These are phyloP conservation scores for Urophycis tenuis DNA, from an alignment of 2,797 vertebrate genomes.

Conservation along the genomic window DNA sequence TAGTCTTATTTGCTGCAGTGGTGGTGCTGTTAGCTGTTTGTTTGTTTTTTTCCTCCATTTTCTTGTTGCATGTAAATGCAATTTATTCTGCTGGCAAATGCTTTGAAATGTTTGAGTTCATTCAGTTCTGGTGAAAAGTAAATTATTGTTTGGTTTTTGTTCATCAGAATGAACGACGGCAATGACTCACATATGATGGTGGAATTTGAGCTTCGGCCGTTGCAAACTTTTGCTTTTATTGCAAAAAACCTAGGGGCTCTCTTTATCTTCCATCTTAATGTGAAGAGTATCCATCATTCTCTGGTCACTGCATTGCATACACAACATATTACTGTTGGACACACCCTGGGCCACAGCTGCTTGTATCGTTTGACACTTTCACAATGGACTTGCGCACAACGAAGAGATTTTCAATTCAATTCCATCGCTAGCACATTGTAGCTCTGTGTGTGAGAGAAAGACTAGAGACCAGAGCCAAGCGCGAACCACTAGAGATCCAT, in stretches of 20 bases:
- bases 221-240: background rate
- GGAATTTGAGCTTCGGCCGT: background rate
- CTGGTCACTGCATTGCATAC: conserved; percentile 18
- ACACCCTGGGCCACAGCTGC: conserved; percentile 34
- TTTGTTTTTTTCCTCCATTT: conserved; percentile 29
- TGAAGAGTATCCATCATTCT: conserved; percentile 29
- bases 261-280: background rate
- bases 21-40: too few species aligned
- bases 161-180: conserved; percentile 22
- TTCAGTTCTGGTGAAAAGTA: conserved; percentile 24
- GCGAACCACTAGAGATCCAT: conserved; percentile 39
- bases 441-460: conserved; percentile 46
- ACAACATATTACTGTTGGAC: conserved; percentile 25
- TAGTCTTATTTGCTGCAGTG: background rate
- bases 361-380: conserved; percentile 42
- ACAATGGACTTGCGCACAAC: conserved; percentile 36
- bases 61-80: conserved; percentile 18
- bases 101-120: conserved; percentile 29
- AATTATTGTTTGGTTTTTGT: conserved; percentile 30
- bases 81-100: conserved; percentile 17
- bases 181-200: conserved; percentile 3
- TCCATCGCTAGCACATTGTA: conserved; percentile 52
- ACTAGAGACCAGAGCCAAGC: conserved; percentile 40
- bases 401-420: conserved; percentile 34
- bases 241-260: background rate